These are phyloP conservation scores for Solen grandis DNA, from an alignment of 1,140 invertebrate genomes.

Conservation along the genomic window DNA sequence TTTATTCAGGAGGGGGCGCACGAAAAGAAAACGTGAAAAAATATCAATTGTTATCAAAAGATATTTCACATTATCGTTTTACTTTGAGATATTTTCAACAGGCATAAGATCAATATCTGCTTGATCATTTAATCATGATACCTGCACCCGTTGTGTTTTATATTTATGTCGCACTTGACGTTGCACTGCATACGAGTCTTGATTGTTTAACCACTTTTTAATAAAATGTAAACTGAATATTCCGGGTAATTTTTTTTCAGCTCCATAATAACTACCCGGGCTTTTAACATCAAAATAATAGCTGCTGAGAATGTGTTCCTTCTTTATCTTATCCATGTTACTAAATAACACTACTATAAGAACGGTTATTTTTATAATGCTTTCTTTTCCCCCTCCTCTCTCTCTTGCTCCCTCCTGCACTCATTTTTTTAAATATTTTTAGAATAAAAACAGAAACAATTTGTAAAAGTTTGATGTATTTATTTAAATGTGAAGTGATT, in stretches of 20 bases:
- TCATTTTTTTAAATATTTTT: no score
- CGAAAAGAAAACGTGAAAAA: conserved; percentile 37
- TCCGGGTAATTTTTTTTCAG: conserved; percentile 37
- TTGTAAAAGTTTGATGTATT: no score
- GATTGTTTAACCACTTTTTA: conserved; percentile 51
- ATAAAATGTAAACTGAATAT: conserved; percentile 39
- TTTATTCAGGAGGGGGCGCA: neutral
- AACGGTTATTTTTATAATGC: no score
- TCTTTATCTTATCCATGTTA: conserved; percentile 22
- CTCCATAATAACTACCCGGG: conserved; percentile 37
- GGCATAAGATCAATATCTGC: conserved; percentile 39
- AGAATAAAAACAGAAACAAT: no score
- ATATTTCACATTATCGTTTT: conserved; percentile 45
- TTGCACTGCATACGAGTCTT: conserved; percentile 31
- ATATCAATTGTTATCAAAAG: conserved; percentile 38
- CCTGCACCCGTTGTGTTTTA: conserved; percentile 36
- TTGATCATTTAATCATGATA: conserved; percentile 45
- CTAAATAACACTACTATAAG: no score
- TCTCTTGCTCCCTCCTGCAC: no score
- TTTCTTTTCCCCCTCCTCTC: no score
- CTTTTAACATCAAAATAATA: conserved; percentile 50
- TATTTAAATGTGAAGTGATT: no score
- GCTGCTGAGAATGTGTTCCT: conserved; percentile 24
- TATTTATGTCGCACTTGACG: conserved; percentile 42
- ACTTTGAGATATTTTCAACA: conserved; percentile 48